Evolutionary conservation across 2,888 invertebrate genomes (phyloP), one percentile per base, ranked within the genome.

Genomic region (Caenorhabditis plicata): DNA sequence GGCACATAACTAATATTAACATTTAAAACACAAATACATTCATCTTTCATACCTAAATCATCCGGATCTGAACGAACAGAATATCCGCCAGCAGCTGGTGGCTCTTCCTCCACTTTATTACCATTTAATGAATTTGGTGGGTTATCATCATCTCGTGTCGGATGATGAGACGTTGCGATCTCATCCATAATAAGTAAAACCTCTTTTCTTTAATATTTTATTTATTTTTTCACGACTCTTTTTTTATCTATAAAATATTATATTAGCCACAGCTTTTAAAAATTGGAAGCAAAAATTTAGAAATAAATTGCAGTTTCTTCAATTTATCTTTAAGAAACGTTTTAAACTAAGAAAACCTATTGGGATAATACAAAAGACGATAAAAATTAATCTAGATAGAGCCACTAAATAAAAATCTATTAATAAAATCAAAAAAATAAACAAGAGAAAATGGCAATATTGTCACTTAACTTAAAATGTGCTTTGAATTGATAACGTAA

Each of bases 1-100:
- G 88, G 85, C 96, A 98, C 81, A 98, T 95, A 84, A 94, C 93
- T 82, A 88, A 32, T 47, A 51, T 4, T 13, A 3, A 27, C 35
- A 29, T 20, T 44, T 4, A 2, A 38, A 19, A 19, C 19, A 23
- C 5, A 46, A 36, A 27, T 8, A 25, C 26, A 17, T 1, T 9
- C 1, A 15, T 20, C 35, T 32, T 31, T 48, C 61, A 33, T 13
- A 61, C 61, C 43, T 20, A 53, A 44, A 31, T 61, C 61, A 39
- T 61, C 61, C 11, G 42, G 27, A 40, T 53, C 60, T 17, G 32
- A 32, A n/a, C n/a, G n/a, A n/a, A n/a, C 26, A n/a, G 19, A 26
- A 1, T 36, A 22, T 22, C 23, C 19, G 2, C 27, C 43, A 4
- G 17, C 8, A 17, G 4, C 15, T n/a, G 38, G 4, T 25, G 25